Conservation (phyloP, 2,888 invertebrate genomes). For the Andrena marginata region DNA sequence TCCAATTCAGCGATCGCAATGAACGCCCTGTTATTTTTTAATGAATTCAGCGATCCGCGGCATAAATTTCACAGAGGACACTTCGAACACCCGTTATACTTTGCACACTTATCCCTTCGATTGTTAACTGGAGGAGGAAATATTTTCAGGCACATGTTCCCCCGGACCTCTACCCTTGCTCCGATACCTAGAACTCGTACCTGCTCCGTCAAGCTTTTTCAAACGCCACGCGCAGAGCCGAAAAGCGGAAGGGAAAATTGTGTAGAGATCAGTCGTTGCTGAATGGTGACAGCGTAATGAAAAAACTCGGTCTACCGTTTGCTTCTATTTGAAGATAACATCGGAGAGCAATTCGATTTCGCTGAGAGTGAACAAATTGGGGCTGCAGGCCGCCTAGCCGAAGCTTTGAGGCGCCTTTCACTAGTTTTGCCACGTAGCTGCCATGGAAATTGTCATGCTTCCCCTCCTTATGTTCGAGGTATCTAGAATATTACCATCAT, state of each 20-base stretch:
- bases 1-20: too few relatives aligned
- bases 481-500: constrained; percentile 85
- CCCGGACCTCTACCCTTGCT: too few relatives aligned
- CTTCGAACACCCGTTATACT: too few relatives aligned
- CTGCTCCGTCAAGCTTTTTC: too few relatives aligned
- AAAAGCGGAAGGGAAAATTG: constrained; percentile 33
- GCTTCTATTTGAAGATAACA: constrained; percentile 84
- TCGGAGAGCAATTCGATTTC: constrained; percentile 84
- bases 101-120: too few relatives aligned
- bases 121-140: too few relatives aligned
- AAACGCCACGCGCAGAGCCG: not conserved
- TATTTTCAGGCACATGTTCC: too few relatives aligned
- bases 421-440: constrained; percentile 90
- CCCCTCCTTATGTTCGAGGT: constrained; percentile 91
- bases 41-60: too few relatives aligned
- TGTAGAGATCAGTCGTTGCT: constrained; percentile 54
- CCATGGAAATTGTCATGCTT: constrained; percentile 90
- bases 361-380: constrained; percentile 84
- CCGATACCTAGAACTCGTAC: too few relatives aligned
- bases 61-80: too few relatives aligned
- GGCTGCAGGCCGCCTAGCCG: constrained; percentile 83
- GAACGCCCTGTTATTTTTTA: too few relatives aligned
- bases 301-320: constrained; percentile 75
- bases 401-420: constrained; percentile 86
- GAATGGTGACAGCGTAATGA: constrained; percentile 58